Evolutionary conservation across 37 sponge, comb jelly and placozoan genomes (phyloP), one percentile per base, ranked within the genome.

Genomic region (Petrosia ficiformis): DNA sequence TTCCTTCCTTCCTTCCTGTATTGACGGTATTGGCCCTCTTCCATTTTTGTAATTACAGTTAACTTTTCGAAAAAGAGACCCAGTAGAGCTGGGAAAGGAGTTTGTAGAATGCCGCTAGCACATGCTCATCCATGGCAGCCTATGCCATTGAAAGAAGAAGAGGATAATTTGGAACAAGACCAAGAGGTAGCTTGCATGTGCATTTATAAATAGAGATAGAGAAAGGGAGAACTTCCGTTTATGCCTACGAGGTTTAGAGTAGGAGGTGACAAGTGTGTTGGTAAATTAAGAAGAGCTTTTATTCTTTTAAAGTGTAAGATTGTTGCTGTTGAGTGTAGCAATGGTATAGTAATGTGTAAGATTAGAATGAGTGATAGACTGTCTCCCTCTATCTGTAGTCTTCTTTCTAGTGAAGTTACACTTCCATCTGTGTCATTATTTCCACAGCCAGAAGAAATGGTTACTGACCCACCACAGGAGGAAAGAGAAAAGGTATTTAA

Each of bases 31-130:
- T n/a, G n/a, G n/a, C n/a, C n/a, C n/a, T n/a, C n/a, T n/a, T n/a
- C n/a, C n/a, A n/a, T n/a, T n/a, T n/a, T n/a, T n/a, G n/a, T n/a
- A n/a, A n/a, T n/a, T n/a, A n/a, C n/a, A n/a, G n/a, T n/a, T n/a
- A n/a, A n/a, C n/a, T n/a, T n/a, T n/a, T n/a, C n/a, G n/a, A n/a
- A 16, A 16, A 48, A 48, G 54, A 48, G 54, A 16, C 10, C 54
- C 14, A 48, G 54, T 48, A 16, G 54, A n/a, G n/a, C n/a, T n/a
- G n/a, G n/a, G n/a, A n/a, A n/a, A n/a, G n/a, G n/a, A n/a, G n/a
- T n/a, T n/a, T n/a, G n/a, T n/a, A n/a, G n/a, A 6, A 90, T 90
- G 91, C 91, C 91, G 56, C 75, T 90, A n/a, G 91, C 91, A 10
- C 82, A 90, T 26, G 72, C 82, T 14, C 86, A 85, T 37, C 91